Conservation (phyloP, 2,797 vertebrate species). For the Pelodytes ibericus region DNA sequence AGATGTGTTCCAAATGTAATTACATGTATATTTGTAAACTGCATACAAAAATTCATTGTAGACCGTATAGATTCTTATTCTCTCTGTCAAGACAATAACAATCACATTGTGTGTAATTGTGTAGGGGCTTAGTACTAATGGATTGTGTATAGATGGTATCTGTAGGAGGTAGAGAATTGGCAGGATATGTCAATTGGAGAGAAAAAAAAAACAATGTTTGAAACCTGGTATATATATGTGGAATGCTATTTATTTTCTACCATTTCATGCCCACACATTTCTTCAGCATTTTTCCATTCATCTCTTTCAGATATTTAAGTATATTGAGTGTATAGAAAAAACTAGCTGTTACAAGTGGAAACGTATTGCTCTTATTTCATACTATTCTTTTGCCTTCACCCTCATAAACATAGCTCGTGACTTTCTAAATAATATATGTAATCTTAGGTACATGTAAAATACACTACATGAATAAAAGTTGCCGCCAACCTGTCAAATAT, state of each 20-base stretch:
- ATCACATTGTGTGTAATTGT: constrained; percentile 21
- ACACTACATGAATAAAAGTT: too few relatives aligned
- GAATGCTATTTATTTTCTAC: constrained; percentile 3
- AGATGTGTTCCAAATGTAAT: constrained; percentile 28
- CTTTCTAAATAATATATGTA: too few relatives aligned
- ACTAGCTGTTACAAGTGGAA: too few relatives aligned
- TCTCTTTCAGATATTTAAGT: too few relatives aligned
- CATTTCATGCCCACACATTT: too few relatives aligned
- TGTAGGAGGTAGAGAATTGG: constrained; percentile 24
- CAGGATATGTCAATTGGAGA: constrained; percentile 29
- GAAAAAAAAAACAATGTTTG: constrained; percentile 24
- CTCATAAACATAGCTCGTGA: too few relatives aligned
- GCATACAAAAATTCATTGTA: constrained; percentile 7
- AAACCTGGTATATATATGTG: constrained; percentile 14
- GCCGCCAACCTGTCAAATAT: too few relatives aligned
- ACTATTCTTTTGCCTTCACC: too few relatives aligned
- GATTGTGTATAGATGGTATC: constrained; percentile 18
- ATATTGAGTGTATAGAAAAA: too few relatives aligned
- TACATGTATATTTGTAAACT: constrained; percentile 31
- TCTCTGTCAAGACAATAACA: constrained; percentile 25
- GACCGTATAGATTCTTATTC: constrained; percentile 23
- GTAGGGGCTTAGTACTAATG: constrained; percentile 38
- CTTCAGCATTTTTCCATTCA: too few relatives aligned
- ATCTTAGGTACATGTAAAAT: too few relatives aligned
- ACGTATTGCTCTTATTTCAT: too few relatives aligned